Conservation (phyloP, 2,113 vertebrate genomes). For the Bubo blakistoni region DNA sequence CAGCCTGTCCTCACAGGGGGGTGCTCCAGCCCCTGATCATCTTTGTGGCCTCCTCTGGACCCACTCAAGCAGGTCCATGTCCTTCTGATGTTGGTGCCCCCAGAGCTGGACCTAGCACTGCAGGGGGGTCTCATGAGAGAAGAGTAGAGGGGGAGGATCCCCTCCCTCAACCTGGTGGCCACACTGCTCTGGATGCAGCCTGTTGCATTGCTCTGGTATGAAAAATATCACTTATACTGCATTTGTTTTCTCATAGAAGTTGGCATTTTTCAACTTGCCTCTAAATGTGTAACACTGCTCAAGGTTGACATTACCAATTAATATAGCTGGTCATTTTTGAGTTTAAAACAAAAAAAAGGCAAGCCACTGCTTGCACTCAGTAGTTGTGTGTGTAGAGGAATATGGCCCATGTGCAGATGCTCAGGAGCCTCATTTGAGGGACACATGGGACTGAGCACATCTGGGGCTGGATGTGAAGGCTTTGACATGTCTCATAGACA, state of each 20-base stretch:
- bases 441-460: neutral
- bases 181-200: too few relatives aligned
- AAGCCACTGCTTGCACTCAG: neutral
- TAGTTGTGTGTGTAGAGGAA: neutral
- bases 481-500: neutral
- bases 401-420: neutral
- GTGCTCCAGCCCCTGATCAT: too few relatives aligned
- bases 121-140: too few relatives aligned
- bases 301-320: too few relatives aligned
- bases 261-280: neutral
- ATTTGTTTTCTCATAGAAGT: neutral
- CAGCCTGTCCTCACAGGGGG: too few relatives aligned
- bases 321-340: neutral
- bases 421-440: neutral
- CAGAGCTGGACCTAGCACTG: too few relatives aligned
- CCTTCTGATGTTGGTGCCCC: too few relatives aligned
- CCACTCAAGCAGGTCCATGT: too few relatives aligned
- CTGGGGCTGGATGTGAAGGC: neutral
- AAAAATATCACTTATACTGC: accelerated
- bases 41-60: too few relatives aligned
- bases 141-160: too few relatives aligned
- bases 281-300: accelerated
- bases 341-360: neutral
- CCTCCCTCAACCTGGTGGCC: too few relatives aligned
- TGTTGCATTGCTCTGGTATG: neutral